Conservation (phyloP, 1,140 invertebrate species). For the Tetramorium parvispinum region DNA sequence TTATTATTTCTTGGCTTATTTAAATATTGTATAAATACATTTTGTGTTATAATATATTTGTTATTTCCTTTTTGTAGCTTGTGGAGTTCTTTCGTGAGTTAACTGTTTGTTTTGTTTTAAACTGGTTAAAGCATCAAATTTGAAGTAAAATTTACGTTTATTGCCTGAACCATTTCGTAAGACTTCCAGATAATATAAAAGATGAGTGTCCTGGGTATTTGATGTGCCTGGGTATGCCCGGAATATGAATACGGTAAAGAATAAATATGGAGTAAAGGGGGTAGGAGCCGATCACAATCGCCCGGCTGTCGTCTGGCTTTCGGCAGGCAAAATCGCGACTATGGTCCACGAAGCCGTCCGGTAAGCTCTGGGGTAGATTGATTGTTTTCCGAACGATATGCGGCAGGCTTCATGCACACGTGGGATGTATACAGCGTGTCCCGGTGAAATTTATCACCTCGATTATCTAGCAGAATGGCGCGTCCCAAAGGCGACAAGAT, state of each 20-base stretch:
- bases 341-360: conserved; percentile 30
- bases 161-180: neutral
- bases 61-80: neutral
- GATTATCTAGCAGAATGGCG: conserved; percentile 57
- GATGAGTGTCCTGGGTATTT: neutral
- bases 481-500: conserved; percentile 58
- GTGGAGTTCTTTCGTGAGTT: neutral
- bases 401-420: conserved; percentile 57
- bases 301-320: conserved; percentile 43
- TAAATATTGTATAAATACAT: neutral
- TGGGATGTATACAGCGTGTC: conserved; percentile 59
- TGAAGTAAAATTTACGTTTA: conserved; percentile 7
- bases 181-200: neutral
- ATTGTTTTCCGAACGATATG: conserved; percentile 60
- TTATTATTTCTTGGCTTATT: neutral
- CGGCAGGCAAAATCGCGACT: conserved; percentile 40
- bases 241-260: conserved; percentile 15
- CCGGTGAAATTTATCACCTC: conserved; percentile 56
- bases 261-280: conserved; percentile 26
- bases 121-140: neutral
- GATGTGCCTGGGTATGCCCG: neutral
- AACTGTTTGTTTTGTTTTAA: neutral
- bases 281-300: conserved; percentile 9
- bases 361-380: conserved; percentile 48
- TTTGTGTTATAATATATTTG: neutral